Evolutionary conservation across 2,888 invertebrate genomes (phyloP), one percentile per base, ranked within the genome.

Genomic region (Phortica magna): DNA sequence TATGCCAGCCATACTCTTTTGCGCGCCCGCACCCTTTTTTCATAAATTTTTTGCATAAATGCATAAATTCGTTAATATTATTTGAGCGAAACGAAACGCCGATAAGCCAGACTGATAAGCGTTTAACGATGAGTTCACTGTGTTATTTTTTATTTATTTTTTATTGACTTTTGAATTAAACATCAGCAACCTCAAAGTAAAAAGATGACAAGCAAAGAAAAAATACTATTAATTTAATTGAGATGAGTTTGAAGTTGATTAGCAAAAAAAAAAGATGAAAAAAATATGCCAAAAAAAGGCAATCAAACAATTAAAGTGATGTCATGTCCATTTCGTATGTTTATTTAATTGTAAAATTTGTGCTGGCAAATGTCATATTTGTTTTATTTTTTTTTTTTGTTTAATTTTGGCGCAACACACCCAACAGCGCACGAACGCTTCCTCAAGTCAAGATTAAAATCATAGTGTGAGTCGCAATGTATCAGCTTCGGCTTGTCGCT

Each of bases 41-140:
- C 7, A 17, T 31, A 31, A 53, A 31, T n/a, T 65, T 31, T 22
- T 76, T 70, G 76, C 73, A 76, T 76, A 73, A 74, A 77, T 74
- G 59, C 76, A 76, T 76, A 76, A 76, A 76, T 75, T 83, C 84
- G 78, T 81, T 59, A 77, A 79, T 80, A 80, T 81, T 81, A 75
- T 55, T 53, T 19, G 31, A 22, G 17, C 77, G 78, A 75, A 39
- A 57, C 53, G 48, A 57, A 67, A 17, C 42, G 75, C 53, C 67
- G 75, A 75, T 71, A 75, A 75, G 43, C 71, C 42, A 43, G n/a
- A 59, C 57, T 75, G 75, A 75, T 71, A 75, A 71, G 71, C 22
- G 43, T 31, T 17, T n/a, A 48, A 48, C 42, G 68, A 31, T 42
- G 31, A 31, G 5, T 31, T 31, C 31, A 31, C 2, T 4, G 31